Evolutionary conservation across 1,140 invertebrate genomes (phyloP), one percentile per base, ranked within the genome.

Genomic region (Mercenaria mercenaria): DNA sequence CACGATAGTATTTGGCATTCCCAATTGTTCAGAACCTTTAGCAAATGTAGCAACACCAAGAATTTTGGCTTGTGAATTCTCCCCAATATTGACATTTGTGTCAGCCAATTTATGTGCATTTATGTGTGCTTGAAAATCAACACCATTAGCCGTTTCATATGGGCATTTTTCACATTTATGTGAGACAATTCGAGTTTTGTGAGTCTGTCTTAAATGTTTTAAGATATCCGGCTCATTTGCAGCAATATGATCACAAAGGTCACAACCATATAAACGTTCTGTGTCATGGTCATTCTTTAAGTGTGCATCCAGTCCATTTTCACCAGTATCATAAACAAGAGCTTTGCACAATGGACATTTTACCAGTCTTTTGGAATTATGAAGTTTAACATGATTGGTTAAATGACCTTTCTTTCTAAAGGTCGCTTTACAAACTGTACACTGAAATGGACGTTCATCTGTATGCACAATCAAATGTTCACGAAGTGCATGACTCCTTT

Each of bases 321-420:
- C 88, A 47, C 88, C 88, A 23, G 88, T 64, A 37, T 89, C 88
- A 64, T 83, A 89, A 23, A 89, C 88, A 59, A 89, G 72, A 41
- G 34, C 83, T 52, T 91, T 82, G 50, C 94, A 93, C 15, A 93
- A 64, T 15, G 90, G 89, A 88, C 93, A 93, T 43, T 92, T 82
- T n/a, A 93, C 87, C 18, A 91, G 82, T 47, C 90, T 91, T 64
- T 93, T 92, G 50, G 88, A 92, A 37, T 92, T 88, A 82, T 96
- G 95, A 41, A 96, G 92, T 90, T 95, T 95, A 23, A 94, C 92
- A 89, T 96, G 95, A 88, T 95, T 96, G 18, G 95, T 96, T 26
- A 96, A 92, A 88, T 96, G 95, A 29, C 95, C 95, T 85, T 96
- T 96, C 80, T 96, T 95, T 50, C 95, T 91, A 81, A 96, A 96